phyloP scores from a whole-genome alignment of 2,888 invertebrate genomes.

The Acanthoscelides obtectus region DNA sequence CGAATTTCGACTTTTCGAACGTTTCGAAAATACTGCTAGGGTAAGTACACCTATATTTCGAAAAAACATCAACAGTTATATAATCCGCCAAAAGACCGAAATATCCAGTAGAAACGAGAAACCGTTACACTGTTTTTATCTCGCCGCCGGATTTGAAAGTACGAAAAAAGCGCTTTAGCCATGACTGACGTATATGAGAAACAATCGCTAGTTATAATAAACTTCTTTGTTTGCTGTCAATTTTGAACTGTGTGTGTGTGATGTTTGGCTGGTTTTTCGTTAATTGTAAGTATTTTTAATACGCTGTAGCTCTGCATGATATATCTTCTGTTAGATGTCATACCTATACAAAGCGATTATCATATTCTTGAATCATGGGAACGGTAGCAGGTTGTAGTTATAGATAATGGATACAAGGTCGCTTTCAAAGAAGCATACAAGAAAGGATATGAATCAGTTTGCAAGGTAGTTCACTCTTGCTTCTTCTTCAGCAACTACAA shows the following conservation, averaged over 20 bases:
- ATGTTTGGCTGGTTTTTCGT: neutral
- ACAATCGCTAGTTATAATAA: neutral
- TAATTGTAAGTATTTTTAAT: neutral
- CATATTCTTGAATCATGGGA: neutral
- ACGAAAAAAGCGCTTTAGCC: neutral
- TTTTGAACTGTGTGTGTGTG: neutral
- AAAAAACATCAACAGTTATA: neutral
- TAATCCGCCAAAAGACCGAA: neutral
- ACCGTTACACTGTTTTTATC: neutral
- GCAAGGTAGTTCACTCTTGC: neutral
- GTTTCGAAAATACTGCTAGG: neutral
- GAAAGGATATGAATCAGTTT: neutral
- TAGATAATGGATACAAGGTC: neutral
- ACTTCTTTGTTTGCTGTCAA: neutral
- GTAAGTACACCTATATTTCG: neutral
- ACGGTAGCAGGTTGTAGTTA: neutral
- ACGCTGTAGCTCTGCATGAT: neutral
- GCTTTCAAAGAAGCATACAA: neutral
- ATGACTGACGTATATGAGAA: neutral
- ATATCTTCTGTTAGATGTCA: neutral
- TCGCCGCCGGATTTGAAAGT: neutral
- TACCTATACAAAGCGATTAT: neutral
- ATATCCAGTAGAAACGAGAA: neutral
- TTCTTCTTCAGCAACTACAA: neutral
- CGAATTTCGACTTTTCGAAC: neutral